Base-by-base conservation (phyloP, 2,113 vertebrate species). In the Mellivora capensis region DNA sequence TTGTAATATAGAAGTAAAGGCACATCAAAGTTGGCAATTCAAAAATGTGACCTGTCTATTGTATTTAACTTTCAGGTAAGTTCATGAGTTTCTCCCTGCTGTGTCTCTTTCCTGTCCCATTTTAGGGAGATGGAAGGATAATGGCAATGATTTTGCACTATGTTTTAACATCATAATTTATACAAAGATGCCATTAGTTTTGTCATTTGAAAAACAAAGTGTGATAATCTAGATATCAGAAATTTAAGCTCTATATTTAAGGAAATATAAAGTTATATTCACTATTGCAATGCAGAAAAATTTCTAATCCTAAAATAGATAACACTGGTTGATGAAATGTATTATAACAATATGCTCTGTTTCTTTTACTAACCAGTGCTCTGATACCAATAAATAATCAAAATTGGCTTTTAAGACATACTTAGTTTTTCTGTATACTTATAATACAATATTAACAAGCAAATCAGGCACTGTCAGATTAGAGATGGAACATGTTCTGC, bases 31-130 rank as follows among this genome's bases (percentile, higher is more conserved):
- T 76, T 84, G 90, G 49, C 92, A 93, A 96, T 97, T 98, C 94
- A 97, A 91, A 97, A 97, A 96, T 97, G 97, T 97, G 98, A 96
- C 98, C 94, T 96, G 88, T 86, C 97, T 97, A 87, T 98, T 96
- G 88, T 97, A 95, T 79, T 96, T 86, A 94, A 85, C 96, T 96
- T 96, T 94, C 42, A 76, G 93, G 81, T 83, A 93, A 96, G 94
- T 72, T 86, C 88, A 83, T 93, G 95, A 95, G 23, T 59, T 49
- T 94, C 94, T 91, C 72, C 97, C 97, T 69, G 87, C 96, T 98
- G 97, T 97, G 95, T 82, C 81, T 87, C 79, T 77, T 94, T 96
- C 71, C 96, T 97, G 92, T 72, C 71, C 94, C 94, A 79, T 82
- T 97, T 95, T 96, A 90, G 64, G 76, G 54, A 71, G 61, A 52